Percentiles rank a stretch among this genome's conserved stretches.
These are phyloP conservation scores for Tupaia chinensis DNA, from an alignment of 2,113 vertebrate genomes.

Conservation along the genomic window DNA sequence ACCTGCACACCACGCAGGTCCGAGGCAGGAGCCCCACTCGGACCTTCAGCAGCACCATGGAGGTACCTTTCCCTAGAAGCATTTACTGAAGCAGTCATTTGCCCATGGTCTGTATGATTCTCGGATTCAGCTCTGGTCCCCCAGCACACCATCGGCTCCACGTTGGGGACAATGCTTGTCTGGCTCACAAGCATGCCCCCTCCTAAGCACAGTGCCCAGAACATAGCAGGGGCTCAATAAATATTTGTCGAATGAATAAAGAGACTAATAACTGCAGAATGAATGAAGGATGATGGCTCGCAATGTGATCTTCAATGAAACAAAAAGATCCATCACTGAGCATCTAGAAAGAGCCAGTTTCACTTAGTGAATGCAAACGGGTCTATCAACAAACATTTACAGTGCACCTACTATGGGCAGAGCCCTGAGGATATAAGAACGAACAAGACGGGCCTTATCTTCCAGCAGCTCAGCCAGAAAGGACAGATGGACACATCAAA, in stretches of 20 bases:
- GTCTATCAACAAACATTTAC: not conserved
- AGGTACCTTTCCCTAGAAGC: not conserved
- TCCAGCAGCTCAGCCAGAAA: not conserved
- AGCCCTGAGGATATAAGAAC: not conserved
- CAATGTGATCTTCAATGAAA: not conserved
- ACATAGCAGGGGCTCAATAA: constrained; percentile 25
- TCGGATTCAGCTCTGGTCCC: not conserved
- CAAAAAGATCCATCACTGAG: not conserved
- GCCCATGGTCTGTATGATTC: not conserved
- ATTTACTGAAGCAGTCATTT: not conserved
- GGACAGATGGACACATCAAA: not conserved
- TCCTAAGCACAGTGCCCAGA: not conserved
- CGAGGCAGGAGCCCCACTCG: not conserved
- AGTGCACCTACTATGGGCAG: constrained; percentile 20
- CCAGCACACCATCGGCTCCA: not conserved
- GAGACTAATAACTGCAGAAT: not conserved
- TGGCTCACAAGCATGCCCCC: not conserved
- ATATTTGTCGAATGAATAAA: not conserved
- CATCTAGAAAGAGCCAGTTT: not conserved
- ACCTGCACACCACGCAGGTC: fast-evolving
- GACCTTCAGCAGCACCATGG: not conserved
- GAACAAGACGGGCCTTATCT: not conserved
- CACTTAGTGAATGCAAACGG: not conserved
- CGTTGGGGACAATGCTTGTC: too few relatives aligned
- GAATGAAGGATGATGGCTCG: not conserved